Evolutionary conservation across 2,113 vertebrate genomes (phyloP), one percentile per base, ranked within the genome.

Genomic region (Apistogramma diplotaenia): DNA sequence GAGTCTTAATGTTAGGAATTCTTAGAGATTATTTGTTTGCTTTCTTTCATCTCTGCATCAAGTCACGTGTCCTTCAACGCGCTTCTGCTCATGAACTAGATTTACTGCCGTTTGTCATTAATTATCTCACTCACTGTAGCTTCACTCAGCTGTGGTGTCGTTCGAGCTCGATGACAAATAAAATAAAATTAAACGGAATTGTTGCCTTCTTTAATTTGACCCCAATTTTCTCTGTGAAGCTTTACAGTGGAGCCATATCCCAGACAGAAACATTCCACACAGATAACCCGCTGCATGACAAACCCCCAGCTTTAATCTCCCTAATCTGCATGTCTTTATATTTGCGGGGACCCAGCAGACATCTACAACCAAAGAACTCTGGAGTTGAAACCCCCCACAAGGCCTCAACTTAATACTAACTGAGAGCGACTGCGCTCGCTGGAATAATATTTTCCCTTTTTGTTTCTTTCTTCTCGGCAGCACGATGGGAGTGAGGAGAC

Each of bases 391-490:
- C 78, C 89, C 87, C 86, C 87, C 65, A 60, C 60, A 82, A 85
- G 78, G 79, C 87, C 83, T 86, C 76, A 55, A 84, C 81, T 92
- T 93, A 87, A 92, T 86, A 71, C 90, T 83, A 90, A 84, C 89
- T 88, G 73, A 91, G 87, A 91, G 88, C 83, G 85, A 85, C 91
- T 80, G 82, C 5, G 53, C 83, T 88, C 86, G 83, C 88, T 84
- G 83, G 89, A 87, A 91, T 92, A 79, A 92, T 91, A 89, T 91
- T 92, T 84, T 81, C 61, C 84, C 73, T 80, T 88, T 91, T 90
- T 89, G 81, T 89, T 83, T 86, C 85, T 87, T 89, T 89, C 79
- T 89, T 90, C 85, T 60, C 62, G 25, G 86, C 33, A n/a, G 61
- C 13, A 37, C 73, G 18, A 62, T 82, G 89, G 85, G 86, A 90